Conservation (phyloP, 2,888 invertebrate species). For the Sinelater perroti region DNA sequence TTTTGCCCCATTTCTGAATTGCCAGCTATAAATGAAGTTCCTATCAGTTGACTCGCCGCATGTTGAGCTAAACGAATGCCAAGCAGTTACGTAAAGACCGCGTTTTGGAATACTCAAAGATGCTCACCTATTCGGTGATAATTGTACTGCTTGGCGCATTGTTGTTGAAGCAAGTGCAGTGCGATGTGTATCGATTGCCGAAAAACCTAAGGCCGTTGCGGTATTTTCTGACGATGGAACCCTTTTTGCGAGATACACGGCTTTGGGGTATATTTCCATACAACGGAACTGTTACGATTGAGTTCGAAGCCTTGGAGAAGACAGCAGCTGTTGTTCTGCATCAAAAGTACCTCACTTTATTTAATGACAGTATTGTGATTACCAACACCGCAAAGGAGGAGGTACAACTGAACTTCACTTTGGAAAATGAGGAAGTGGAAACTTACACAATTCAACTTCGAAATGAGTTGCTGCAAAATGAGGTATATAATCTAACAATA, state of each 20-base stretch:
- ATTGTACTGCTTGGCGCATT: no score
- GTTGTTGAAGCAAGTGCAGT: neutral
- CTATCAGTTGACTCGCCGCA: no score
- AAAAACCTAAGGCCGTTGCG: slow-evolving; percentile 22
- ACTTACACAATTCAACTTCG: neutral
- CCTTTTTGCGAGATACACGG: slow-evolving; percentile 16
- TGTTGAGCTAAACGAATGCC: no score
- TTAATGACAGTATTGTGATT: neutral
- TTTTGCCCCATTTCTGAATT: no score
- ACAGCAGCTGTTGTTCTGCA: slow-evolving; percentile 33
- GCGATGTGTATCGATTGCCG: slow-evolving; percentile 27
- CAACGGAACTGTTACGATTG: slow-evolving; percentile 31
- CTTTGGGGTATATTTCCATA: neutral
- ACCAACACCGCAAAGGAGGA: neutral
- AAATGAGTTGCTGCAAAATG: neutral
- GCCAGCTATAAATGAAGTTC: no score
- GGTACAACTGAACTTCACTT: slow-evolving; percentile 1
- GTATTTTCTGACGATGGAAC: slow-evolving; percentile 31
- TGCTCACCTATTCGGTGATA: no score
- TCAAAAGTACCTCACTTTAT: slow-evolving; percentile 3
- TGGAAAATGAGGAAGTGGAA: neutral
- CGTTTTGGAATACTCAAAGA: no score
- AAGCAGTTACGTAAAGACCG: no score
- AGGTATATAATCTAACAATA: slow-evolving; percentile 9
- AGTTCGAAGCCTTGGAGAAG: slow-evolving; percentile 10